These are phyloP conservation scores for Coregonus suidteri DNA, from an alignment of 2,797 vertebrate species.

Conservation along the genomic window DNA sequence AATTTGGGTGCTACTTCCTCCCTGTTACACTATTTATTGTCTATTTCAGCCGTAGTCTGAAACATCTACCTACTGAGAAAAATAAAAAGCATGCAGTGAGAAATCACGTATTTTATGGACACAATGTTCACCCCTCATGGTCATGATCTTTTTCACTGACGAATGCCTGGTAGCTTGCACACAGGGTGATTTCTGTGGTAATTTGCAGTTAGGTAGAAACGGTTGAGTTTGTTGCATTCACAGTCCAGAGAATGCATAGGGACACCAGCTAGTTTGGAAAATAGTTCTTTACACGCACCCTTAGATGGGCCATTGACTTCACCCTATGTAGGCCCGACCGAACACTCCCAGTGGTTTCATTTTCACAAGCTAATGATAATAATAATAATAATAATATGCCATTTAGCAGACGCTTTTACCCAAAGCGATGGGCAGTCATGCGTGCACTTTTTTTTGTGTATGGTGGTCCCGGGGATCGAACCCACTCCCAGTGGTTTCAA, in stretches of 20 bases:
- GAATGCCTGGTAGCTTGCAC: background rate
- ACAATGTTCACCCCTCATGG: background rate
- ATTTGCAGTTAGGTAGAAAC: background rate
- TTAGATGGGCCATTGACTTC: background rate
- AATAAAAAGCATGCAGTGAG: background rate
- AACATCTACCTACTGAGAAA: background rate
- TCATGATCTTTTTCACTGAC: background rate
- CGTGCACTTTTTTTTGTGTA: too few species aligned
- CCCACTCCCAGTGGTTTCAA: too few species aligned
- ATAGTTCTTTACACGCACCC: background rate
- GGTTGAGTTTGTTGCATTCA: background rate
- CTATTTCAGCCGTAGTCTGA: background rate
- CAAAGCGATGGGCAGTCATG: too few species aligned
- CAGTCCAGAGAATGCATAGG: background rate
- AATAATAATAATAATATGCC: too few species aligned
- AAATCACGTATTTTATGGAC: background rate
- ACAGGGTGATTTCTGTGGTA: background rate
- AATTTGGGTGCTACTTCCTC: background rate
- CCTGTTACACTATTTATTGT: background rate
- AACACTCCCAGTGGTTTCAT: background rate
- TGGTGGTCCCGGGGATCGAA: too few species aligned
- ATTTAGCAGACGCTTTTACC: too few species aligned
- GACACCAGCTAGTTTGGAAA: background rate
- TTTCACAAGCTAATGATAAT: too few species aligned
- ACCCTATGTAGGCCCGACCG: background rate